Conservation (phyloP, 2,113 vertebrate species). For the Epinephelus cyanopodus region DNA sequence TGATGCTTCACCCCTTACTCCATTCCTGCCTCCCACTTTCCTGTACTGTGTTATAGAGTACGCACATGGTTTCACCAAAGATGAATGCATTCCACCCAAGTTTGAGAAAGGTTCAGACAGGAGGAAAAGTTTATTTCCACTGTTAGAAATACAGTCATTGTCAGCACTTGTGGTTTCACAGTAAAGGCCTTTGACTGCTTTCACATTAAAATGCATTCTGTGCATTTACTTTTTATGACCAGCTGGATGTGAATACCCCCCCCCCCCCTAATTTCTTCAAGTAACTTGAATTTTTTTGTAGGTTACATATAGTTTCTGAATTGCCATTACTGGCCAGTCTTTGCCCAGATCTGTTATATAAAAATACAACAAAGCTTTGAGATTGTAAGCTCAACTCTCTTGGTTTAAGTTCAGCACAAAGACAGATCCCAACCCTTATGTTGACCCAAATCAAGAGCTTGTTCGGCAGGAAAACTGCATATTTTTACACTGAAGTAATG, state of each 20-base stretch:
- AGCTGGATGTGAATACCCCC: too few relatives aligned
- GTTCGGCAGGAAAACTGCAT: neutral
- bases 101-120: neutral
- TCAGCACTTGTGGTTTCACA: neutral
- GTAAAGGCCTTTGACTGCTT: too few relatives aligned
- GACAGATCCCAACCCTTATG: neutral
- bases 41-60: neutral
- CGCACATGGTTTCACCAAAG: neutral
- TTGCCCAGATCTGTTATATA: neutral
- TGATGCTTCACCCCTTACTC: neutral
- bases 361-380: neutral
- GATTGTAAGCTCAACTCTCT: too few relatives aligned
- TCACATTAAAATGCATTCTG: too few relatives aligned
- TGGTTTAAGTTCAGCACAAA: neutral
- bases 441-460: neutral
- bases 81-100: neutral
- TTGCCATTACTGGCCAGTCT: neutral
- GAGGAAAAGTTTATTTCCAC: neutral
- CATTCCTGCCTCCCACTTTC: neutral
- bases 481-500: neutral
- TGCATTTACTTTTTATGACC: too few relatives aligned
- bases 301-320: neutral
- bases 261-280: neutral
- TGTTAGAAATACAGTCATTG: neutral
- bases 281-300: neutral